phyloP scores from a whole-genome alignment of 2,113 vertebrate genomes.

The Oreochromis tanganicae region DNA sequence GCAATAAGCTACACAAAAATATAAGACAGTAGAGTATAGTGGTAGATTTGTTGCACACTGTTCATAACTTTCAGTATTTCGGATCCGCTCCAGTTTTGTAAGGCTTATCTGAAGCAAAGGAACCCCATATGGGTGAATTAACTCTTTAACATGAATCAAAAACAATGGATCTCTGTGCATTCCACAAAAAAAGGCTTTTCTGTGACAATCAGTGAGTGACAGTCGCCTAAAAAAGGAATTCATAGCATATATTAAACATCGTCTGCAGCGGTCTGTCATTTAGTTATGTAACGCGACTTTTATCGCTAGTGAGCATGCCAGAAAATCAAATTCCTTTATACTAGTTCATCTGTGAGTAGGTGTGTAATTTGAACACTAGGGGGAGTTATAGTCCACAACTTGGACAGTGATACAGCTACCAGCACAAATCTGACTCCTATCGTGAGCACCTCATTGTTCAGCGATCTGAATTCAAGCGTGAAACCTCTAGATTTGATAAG shows the following conservation, averaged over 20 bases:
- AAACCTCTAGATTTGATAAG: neutral
- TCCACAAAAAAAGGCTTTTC: neutral
- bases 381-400: slow-evolving; percentile 12
- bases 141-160: neutral
- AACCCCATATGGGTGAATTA: neutral
- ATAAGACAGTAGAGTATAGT: neutral
- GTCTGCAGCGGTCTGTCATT: neutral
- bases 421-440: neutral
- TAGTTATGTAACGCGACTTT: neutral
- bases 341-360: neutral
- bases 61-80: neutral
- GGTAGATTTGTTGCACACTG: neutral
- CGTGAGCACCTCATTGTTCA: neutral
- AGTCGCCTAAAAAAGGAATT: neutral
- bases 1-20: neutral
- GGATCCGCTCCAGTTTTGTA: neutral
- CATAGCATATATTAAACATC: neutral
- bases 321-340: slow-evolving; percentile 22
- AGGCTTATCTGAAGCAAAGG: neutral
- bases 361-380: slow-evolving; percentile 22
- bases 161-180: neutral
- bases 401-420: neutral
- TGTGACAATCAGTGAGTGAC: neutral
- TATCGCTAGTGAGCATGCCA: neutral
- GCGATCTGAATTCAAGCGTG: neutral